Evolutionary conservation across 1,140 invertebrate genomes (phyloP).

Genomic region (Anoplolepis gracilipes): DNA sequence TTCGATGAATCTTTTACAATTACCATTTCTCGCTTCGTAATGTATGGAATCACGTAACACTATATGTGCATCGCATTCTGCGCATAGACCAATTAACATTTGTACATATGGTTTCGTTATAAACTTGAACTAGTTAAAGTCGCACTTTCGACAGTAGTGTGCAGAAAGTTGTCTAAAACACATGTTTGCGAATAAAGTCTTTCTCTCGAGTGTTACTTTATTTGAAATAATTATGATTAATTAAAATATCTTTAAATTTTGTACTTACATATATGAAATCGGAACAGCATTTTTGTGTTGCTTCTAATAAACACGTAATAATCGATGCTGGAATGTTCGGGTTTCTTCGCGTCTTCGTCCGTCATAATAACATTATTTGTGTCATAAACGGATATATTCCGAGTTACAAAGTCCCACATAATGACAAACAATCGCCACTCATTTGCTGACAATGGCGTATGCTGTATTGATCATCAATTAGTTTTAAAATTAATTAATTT

Average conservation of each 20-base stretch:
- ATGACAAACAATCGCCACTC: slow-evolving; percentile 71
- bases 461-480: slow-evolving; percentile 38
- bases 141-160: slow-evolving; percentile 14
- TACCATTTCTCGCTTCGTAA: background rate
- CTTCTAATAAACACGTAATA: slow-evolving; percentile 58
- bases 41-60: background rate
- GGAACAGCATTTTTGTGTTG: background rate
- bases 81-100: slow-evolving; percentile 67
- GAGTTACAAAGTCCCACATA: slow-evolving; percentile 40
- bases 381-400: slow-evolving; percentile 60
- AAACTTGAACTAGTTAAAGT: slow-evolving; percentile 34
- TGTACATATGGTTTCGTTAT: slow-evolving; percentile 62
- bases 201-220: background rate
- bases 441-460: background rate
- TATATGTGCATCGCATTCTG: slow-evolving; percentile 60
- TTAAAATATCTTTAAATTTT: background rate
- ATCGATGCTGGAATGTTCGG: too few relatives aligned
- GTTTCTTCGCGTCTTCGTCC: slow-evolving; percentile 22
- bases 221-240: background rate
- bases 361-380: slow-evolving; percentile 21
- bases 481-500: too few relatives aligned
- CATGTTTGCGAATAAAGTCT: background rate
- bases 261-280: slow-evolving; percentile 70
- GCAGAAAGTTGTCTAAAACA: slow-evolving; percentile 66
- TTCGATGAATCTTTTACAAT: background rate